Base-by-base conservation (phyloP, 2,113 vertebrate genomes). In the Macquaria australasica region DNA sequence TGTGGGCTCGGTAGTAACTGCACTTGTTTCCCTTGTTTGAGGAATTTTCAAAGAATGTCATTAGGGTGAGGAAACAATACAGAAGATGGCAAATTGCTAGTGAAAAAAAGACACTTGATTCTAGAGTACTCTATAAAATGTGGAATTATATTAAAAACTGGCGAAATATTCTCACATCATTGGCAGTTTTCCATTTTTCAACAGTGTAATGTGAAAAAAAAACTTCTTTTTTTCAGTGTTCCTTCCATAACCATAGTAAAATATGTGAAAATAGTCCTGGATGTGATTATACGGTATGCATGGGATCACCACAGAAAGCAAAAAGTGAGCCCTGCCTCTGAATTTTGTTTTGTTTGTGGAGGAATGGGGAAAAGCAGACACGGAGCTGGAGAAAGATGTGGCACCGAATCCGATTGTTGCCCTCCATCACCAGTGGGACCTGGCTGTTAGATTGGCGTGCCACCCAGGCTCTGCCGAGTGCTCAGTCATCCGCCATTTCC, bases 401-500 rank as follows among this genome's bases (percentile, higher is more conserved):
- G 83, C 82, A 67, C 28, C 79, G 48, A 78, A 90, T 82, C 39
- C 20, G 63, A 85, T 75, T 51, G 56, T 55, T 81, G 82, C 86
- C 87, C 85, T 91, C 84, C 76, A 90, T 92, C 91, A 86, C 74
- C 70, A 3, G 78, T n/a, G 87, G 86, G 88, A 87, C 80, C 77
- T 48, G 84, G 81, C 85, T 90, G 88, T 87, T 87, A 91, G 86
- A 93, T 92, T 88, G 83, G 77, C 59, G 78, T 88, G 89, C 90
- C 90, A 88, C 87, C 88, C 85, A 60, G 88, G 70, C 84, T 78
- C 64, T 11, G 82, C 60, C n/a, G 50, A 82, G 74, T n/a, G 34
- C 88, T 92, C 90, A 60, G 73, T 87, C 84, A 91, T 82, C 76
- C 60, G 3, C 78, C 75, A 39, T 89, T 82, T 89, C 87, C 90